These are phyloP conservation scores for Erebia palarica DNA, from an alignment of 2,888 invertebrate species.

Conservation along the genomic window DNA sequence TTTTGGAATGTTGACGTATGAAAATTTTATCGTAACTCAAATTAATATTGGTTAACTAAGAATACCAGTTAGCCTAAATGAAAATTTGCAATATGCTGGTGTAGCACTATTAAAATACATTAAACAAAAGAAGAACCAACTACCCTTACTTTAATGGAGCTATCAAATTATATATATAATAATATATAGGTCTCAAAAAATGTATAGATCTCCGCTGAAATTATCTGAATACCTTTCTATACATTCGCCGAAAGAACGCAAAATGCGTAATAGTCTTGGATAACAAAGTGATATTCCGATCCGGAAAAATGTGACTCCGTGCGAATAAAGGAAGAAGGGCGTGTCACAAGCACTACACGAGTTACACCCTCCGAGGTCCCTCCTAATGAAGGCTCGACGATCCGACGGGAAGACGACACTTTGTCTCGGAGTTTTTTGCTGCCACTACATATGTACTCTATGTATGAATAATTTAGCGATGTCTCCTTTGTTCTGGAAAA, in stretches of 20 bases:
- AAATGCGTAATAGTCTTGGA: slow-evolving; percentile 25
- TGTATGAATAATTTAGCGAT: slow-evolving; percentile 39
- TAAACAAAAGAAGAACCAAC: too few relatives aligned
- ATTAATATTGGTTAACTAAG: too few relatives aligned
- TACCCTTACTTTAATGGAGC: too few relatives aligned
- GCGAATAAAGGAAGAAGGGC: slow-evolving; percentile 41
- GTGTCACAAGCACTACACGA: slow-evolving; percentile 52
- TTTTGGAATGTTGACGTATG: too few relatives aligned
- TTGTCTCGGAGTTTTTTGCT: slow-evolving; percentile 61
- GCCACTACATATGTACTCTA: slow-evolving; percentile 42
- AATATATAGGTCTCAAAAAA: too few relatives aligned
- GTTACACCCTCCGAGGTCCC: slow-evolving; percentile 47
- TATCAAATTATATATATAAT: too few relatives aligned
- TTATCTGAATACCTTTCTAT: not conserved
- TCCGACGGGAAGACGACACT: slow-evolving; percentile 54
- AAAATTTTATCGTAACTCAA: too few relatives aligned
- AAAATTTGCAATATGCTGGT: too few relatives aligned
- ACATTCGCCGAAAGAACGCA: not conserved
- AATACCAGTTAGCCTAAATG: too few relatives aligned
- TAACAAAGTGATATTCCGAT: slow-evolving; percentile 40
- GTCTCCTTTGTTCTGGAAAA: slow-evolving; percentile 35
- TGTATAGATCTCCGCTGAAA: not conserved
- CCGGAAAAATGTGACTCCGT: slow-evolving; percentile 37
- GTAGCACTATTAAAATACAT: too few relatives aligned
- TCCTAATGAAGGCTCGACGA: slow-evolving; percentile 63